phyloP scores from a whole-genome alignment of 2,113 vertebrate species.

The Chionodraco myersi region DNA sequence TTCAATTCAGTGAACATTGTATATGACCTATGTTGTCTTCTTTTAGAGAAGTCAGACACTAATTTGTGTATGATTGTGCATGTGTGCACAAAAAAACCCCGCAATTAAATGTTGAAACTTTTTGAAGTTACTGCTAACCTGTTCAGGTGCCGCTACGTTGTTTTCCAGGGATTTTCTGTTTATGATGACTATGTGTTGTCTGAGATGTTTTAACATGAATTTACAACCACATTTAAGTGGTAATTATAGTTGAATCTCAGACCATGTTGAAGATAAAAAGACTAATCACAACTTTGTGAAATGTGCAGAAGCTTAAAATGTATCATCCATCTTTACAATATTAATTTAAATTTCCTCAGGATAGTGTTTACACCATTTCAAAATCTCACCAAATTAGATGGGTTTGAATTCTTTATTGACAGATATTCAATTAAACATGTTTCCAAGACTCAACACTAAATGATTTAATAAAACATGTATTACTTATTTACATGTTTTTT shows the following conservation, averaged over 20 bases:
- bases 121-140: neutral
- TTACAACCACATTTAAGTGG: neutral
- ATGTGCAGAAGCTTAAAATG: neutral
- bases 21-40: neutral
- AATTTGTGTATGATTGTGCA: neutral
- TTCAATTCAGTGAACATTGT: neutral
- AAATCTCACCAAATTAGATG: neutral
- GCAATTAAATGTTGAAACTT: too few species aligned
- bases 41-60: neutral
- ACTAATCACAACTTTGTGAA: neutral
- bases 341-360: neutral
- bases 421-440: slow-evolving; percentile 1
- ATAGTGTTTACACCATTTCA: neutral
- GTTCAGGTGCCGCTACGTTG: neutral
- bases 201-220: neutral
- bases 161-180: neutral
- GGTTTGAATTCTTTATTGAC: neutral
- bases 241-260: neutral
- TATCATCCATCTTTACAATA: neutral
- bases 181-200: neutral
- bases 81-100: neutral
- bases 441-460: neutral
- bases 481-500: slow-evolving; percentile 7
- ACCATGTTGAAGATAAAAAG: neutral
- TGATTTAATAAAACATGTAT: neutral